phyloP scores from a whole-genome alignment of 2,888 invertebrate genomes.

The Adelphocoris suturalis region DNA sequence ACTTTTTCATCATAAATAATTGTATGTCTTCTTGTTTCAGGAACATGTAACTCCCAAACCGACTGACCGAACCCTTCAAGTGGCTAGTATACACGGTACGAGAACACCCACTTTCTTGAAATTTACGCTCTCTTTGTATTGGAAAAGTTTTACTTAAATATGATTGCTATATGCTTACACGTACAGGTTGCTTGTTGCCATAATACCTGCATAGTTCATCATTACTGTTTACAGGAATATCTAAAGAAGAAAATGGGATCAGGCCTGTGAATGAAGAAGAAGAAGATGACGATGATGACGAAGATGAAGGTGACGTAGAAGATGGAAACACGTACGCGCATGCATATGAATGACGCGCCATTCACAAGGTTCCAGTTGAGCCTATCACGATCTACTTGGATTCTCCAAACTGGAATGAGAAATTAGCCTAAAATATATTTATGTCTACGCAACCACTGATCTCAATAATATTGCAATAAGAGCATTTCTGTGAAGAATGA shows the following conservation, averaged over 20 bases:
- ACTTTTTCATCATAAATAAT: too few species aligned
- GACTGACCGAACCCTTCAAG: slow-evolving; percentile 34
- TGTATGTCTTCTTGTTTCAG: slow-evolving; percentile 4
- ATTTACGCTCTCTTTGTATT: too few species aligned
- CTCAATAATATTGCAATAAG: slow-evolving; percentile 57
- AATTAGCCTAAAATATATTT: slow-evolving; percentile 16
- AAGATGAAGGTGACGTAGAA: slow-evolving; percentile 53
- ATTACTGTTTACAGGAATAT: not conserved
- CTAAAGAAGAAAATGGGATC: slow-evolving; percentile 66
- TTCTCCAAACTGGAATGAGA: slow-evolving; percentile 44
- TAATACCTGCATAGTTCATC: not conserved
- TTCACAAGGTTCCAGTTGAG: not conserved
- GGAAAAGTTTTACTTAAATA: too few species aligned
- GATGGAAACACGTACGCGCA: not conserved
- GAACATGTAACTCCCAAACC: slow-evolving; percentile 53
- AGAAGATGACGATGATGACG: slow-evolving; percentile 57
- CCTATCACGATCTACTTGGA: slow-evolving; percentile 56
- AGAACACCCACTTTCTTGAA: too few species aligned
- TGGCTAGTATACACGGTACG: slow-evolving; percentile 19
- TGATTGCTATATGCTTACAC: too few species aligned
- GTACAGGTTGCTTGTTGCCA: not conserved
- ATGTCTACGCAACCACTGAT: slow-evolving; percentile 43
- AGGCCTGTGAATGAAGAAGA: slow-evolving; percentile 53
- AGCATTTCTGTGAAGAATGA: not conserved
- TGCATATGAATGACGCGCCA: slow-evolving; percentile 57